Conservation (phyloP, 2,797 vertebrate species). For the Trichosurus vulpecula region DNA sequence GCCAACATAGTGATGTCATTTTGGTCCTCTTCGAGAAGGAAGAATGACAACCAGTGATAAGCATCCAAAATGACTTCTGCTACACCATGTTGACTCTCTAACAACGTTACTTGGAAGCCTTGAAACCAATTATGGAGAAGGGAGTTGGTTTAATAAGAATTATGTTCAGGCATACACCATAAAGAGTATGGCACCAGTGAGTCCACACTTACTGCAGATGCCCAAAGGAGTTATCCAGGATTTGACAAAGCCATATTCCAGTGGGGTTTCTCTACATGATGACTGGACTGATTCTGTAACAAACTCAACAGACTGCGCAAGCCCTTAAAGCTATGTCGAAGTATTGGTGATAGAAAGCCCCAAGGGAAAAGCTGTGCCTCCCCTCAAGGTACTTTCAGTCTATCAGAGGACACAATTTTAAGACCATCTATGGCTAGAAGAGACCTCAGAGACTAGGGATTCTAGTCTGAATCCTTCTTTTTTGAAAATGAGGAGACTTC, state of each 20-base stretch:
- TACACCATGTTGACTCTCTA: neutral
- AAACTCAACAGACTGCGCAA: too few relatives aligned
- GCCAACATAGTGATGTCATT: neutral
- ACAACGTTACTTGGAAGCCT: neutral
- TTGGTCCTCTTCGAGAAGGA: neutral
- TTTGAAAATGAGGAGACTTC: neutral
- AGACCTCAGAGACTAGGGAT: neutral
- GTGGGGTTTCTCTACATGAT: neutral
- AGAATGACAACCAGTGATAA: neutral
- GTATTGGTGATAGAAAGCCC: neutral
- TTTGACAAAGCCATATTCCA: neutral
- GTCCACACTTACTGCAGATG: neutral
- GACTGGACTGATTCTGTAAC: too few relatives aligned
- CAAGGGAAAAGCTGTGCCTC: neutral
- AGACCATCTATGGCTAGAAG: neutral
- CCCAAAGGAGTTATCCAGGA: neutral
- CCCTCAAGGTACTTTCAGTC: neutral
- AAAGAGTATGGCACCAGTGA: neutral
- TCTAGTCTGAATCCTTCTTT: neutral
- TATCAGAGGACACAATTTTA: neutral
- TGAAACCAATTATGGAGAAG: neutral
- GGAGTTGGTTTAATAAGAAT: neutral
- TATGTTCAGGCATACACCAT: neutral
- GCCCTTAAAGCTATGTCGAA: too few relatives aligned
- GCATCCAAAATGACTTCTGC: neutral